These are phyloP conservation scores for Galeruca laticollis DNA, from an alignment of 2,888 invertebrate species.

Conservation along the genomic window DNA sequence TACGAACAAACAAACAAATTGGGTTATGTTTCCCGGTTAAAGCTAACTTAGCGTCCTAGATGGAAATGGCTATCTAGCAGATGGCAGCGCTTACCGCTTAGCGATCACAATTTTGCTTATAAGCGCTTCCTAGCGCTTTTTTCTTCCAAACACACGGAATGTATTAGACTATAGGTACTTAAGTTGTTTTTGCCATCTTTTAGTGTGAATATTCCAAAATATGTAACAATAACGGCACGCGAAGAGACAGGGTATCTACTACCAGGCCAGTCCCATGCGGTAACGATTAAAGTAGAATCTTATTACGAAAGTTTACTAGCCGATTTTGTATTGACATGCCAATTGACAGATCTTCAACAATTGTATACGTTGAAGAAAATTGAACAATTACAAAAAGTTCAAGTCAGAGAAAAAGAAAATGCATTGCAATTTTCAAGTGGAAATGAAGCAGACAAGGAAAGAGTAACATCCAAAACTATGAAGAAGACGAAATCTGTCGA, in stretches of 20 bases:
- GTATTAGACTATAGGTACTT: neutral
- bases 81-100: too few relatives aligned
- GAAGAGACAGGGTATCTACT: conserved; percentile 59
- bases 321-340: conserved; percentile 59
- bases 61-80: too few relatives aligned
- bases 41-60: too few relatives aligned
- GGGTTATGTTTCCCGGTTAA: too few relatives aligned
- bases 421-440: conserved; percentile 14
- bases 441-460: neutral
- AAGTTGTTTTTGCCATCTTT: conserved; percentile 27
- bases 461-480: neutral
- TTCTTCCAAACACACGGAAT: neutral
- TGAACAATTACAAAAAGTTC: conserved; percentile 48
- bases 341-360: conserved; percentile 63
- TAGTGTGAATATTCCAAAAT: conserved; percentile 45
- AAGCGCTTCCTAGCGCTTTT: too few relatives aligned
- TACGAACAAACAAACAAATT: too few relatives aligned
- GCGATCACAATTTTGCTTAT: too few relatives aligned
- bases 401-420: conserved; percentile 14
- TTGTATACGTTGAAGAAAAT: conserved; percentile 60
- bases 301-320: conserved; percentile 59
- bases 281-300: conserved; percentile 60
- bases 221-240: conserved; percentile 43
- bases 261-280: conserved; percentile 60
- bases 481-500: neutral